phyloP scores from a whole-genome alignment of 64 coral and sea anemone species.

The Astreopora myriophthalma region DNA sequence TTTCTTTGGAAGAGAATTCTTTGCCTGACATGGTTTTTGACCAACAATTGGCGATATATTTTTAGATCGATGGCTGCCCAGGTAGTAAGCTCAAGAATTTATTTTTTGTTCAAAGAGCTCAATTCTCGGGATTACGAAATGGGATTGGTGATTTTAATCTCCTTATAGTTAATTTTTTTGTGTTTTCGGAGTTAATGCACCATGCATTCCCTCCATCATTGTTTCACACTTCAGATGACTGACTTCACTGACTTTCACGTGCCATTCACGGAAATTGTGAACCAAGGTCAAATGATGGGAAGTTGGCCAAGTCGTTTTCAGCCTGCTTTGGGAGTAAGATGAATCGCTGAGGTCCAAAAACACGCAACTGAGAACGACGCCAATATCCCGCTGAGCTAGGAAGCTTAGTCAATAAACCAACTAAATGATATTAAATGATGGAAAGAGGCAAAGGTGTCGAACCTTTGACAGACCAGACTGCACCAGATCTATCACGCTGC shows the following conservation, averaged over 20 bases:
- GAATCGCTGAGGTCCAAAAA: background rate
- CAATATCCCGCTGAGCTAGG: background rate
- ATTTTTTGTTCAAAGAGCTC: background rate
- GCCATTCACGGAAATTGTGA: background rate
- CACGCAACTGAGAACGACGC: background rate
- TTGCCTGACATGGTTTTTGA: background rate
- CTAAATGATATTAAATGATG: background rate
- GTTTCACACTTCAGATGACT: background rate
- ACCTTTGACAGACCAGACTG: background rate
- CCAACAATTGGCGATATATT: background rate
- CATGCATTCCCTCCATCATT: background rate
- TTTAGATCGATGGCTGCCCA: background rate
- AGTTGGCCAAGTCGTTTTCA: background rate
- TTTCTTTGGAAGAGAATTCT: background rate
- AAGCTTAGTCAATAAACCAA: constrained; percentile 5
- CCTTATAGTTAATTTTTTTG: constrained; percentile 21
- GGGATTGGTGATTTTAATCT: constrained; percentile 9
- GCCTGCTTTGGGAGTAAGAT: background rate
- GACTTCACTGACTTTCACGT: background rate
- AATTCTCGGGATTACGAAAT: constrained; percentile 47
- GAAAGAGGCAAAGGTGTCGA: background rate
- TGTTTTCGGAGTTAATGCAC: constrained; percentile 20
- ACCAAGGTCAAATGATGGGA: background rate
- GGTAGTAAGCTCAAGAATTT: background rate
- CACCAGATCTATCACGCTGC: background rate